Evolutionary conservation across 2,888 invertebrate genomes (phyloP), one percentile per base, ranked within the genome.

Genomic region (Eueremaeus valkanovi): DNA sequence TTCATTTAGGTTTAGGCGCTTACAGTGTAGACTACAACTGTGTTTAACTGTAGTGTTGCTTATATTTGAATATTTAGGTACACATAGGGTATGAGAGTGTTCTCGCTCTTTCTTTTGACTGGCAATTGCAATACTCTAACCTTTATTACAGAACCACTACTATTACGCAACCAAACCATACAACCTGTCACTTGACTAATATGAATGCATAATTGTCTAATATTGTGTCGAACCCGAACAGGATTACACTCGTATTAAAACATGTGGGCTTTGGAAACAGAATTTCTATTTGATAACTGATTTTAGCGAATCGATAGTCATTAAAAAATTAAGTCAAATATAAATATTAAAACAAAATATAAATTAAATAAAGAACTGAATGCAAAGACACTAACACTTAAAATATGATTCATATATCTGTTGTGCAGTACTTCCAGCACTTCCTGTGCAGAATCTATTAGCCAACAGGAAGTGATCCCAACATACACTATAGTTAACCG

Each of bases 191-290:
- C 61, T 61, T 18, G 61, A 29, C 61, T 61, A 13, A 61, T 61
- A 61, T 61, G 61, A 61, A 61, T 61, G 29, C 61, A 29, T 61
- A 61, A 61, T 29, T 61, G 61, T 61, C 61, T 61, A 61, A 61
- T 61, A 61, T 18, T 61, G 11, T 29, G 9, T 61, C 55, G 24
- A 9, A 55, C 27, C 21, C 8, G 24, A 24, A 55, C 29, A 29
- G 18, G 1, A 61, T 61, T 61, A n/a, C n/a, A n/a, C n/a, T n/a
- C n/a, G n/a, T 27, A 6, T 31, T 3, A 55, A 27, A 29, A 29
- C 31, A 31, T 51, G 3, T 45, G 9, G 45, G 16, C 6, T 36
- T 5, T 11, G 18, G 11, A 45, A 6, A 16, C 16, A 3, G 18
- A 45, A 45, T 18, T 11, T 45, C 3, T 16, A 13, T 45, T 3